Evolutionary conservation across 2,888 invertebrate genomes (phyloP).

Genomic region (Spatulosminthurus flaviceps): DNA sequence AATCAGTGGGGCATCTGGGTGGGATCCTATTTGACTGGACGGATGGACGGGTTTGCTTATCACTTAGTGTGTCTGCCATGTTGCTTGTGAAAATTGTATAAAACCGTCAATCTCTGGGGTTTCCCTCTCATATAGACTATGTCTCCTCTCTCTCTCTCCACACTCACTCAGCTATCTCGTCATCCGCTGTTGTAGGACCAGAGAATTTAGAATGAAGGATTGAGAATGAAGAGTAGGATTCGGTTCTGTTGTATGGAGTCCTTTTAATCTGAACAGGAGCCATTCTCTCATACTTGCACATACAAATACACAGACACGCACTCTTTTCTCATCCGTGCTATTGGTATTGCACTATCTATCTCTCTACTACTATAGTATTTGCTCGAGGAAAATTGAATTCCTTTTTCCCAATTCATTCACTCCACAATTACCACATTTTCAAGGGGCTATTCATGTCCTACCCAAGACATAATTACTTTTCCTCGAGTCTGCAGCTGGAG

Average conservation of each 20-base stretch:
- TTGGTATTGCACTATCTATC: background rate
- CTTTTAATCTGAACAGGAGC: slow-evolving; percentile 33
- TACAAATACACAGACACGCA: too few relatives aligned
- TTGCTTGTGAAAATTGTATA: slow-evolving; percentile 44
- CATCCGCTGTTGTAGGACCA: slow-evolving; percentile 15
- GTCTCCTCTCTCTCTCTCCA: slow-evolving; percentile 1
- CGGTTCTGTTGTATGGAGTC: slow-evolving; percentile 27
- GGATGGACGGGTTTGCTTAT: slow-evolving; percentile 40
- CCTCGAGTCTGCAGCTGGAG: slow-evolving; percentile 13
- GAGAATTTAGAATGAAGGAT: slow-evolving; percentile 24
- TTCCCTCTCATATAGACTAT: slow-evolving; percentile 17
- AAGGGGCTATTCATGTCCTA: slow-evolving; percentile 4
- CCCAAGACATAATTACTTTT: slow-evolving; percentile 41
- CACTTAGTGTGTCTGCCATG: slow-evolving; percentile 36
- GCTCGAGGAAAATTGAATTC: slow-evolving; percentile 44
- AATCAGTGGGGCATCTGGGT: slow-evolving; percentile 43
- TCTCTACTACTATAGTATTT: background rate
- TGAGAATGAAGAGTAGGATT: slow-evolving; percentile 31
- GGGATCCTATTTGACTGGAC: slow-evolving; percentile 41
- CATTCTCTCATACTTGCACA: slow-evolving; percentile 20
- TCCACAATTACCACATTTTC: slow-evolving; percentile 35
- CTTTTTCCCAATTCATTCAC: slow-evolving; percentile 26
- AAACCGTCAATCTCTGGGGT: slow-evolving; percentile 33
- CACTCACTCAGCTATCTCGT: too few relatives aligned
- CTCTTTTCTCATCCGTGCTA: background rate